These are phyloP conservation scores for Apolygus lucorum DNA, from an alignment of 1,140 invertebrate species.

Conservation along the genomic window DNA sequence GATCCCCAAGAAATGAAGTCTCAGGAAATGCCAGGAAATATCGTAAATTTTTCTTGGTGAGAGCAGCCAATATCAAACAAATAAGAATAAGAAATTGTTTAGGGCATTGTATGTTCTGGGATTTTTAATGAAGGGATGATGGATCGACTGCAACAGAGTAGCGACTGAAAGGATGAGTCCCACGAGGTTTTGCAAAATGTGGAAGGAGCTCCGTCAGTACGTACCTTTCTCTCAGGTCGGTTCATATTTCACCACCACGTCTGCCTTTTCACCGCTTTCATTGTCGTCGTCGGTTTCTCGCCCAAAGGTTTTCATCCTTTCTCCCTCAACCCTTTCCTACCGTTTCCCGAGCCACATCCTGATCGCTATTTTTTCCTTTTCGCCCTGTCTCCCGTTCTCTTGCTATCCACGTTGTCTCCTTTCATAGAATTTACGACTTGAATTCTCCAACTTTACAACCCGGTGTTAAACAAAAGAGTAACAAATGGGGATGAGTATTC, in stretches of 20 bases:
- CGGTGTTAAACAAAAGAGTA: too few relatives aligned
- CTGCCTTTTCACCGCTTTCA: not conserved
- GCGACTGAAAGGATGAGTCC: not conserved
- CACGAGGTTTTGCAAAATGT: not conserved
- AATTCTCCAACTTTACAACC: too few relatives aligned
- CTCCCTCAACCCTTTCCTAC: not conserved
- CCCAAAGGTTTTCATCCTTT: not conserved
- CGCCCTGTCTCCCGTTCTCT: not conserved
- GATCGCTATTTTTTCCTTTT: not conserved
- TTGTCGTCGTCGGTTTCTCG: not conserved
- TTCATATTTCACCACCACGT: not conserved
- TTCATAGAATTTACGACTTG: not conserved
- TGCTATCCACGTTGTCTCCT: not conserved
- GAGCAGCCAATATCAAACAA: too few relatives aligned
- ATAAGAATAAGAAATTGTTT: too few relatives aligned
- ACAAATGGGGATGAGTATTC: too few relatives aligned
- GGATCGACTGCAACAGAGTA: not conserved
- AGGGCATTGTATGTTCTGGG: too few relatives aligned
- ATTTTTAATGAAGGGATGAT: not conserved
- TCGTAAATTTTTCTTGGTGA: too few relatives aligned
- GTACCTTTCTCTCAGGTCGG: not conserved
- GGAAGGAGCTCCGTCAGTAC: not conserved
- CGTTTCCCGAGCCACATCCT: not conserved
- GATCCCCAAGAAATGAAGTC: too few relatives aligned
- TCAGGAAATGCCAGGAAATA: too few relatives aligned